These are phyloP conservation scores for Drosophila nigromelanica DNA, from an alignment of 1,140 invertebrate genomes.

Conservation along the genomic window DNA sequence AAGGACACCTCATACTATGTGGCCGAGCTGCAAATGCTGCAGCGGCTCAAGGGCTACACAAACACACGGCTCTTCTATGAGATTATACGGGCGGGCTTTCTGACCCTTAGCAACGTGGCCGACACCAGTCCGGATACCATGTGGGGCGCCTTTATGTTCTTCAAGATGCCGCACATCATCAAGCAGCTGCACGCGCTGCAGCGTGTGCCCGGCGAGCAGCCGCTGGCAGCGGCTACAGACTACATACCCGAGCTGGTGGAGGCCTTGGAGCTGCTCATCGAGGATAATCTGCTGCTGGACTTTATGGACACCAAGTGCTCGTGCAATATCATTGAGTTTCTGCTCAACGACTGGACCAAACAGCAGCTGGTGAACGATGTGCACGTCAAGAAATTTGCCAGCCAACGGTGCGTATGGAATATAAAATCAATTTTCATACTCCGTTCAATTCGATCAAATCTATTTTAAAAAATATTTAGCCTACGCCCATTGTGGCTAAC, in stretches of 20 bases:
- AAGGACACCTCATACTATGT: conserved; percentile 91
- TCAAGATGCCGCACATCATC: conserved; percentile 93
- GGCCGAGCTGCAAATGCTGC: conserved; percentile 91
- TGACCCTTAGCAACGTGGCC: conserved; percentile 91
- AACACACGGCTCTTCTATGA: conserved; percentile 92
- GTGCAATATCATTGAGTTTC: conserved; percentile 93
- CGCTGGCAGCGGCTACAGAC: conserved; percentile 76
- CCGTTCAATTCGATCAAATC: too few species aligned
- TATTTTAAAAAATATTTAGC: too few species aligned
- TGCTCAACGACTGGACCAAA: conserved; percentile 92
- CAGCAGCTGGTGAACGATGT: conserved; percentile 91
- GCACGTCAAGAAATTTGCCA: conserved; percentile 89
- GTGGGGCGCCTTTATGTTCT: conserved; percentile 96
- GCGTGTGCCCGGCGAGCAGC: conserved; percentile 70
- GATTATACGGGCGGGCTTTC: conserved; percentile 93
- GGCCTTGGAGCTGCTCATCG: conserved; percentile 92
- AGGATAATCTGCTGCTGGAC: conserved; percentile 93
- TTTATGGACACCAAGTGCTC: conserved; percentile 94
- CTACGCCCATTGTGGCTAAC: too few species aligned
- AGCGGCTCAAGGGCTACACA: conserved; percentile 91
- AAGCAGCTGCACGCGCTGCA: conserved; percentile 88
- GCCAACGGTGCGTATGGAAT: conserved; percentile 86
- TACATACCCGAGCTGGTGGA: conserved; percentile 90
- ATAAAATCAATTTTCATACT: too few species aligned
- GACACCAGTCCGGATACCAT: conserved; percentile 90